Base-by-base conservation (phyloP, 2,797 vertebrate species). In the Sebastes matsubarae region DNA sequence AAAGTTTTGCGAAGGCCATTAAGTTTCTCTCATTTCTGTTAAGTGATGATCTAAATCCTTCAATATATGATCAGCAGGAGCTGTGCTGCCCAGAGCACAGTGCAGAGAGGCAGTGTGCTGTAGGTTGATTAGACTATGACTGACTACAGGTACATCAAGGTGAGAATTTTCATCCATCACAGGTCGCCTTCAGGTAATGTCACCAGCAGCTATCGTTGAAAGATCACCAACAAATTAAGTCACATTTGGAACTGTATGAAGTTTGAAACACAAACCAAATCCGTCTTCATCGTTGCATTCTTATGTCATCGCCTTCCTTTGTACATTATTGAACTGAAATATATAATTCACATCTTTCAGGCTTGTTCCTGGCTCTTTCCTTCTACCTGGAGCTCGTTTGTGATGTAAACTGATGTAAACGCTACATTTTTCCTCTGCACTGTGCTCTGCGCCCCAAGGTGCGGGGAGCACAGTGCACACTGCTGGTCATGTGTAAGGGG, bases 1-100 rank as follows among this genome's bases (percentile, higher is more conserved):
- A 9, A 80, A 68, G 29, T 68, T 81, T 68, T 27, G 16, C 55
- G 9, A 72, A 69, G 72, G 29, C 72, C n/a, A 25, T 30, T 32
- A 76, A 79, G 71, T 66, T 67, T 8, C 25, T 59, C 30, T 54
- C 30, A 29, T 67, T 20, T 65, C 50, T 58, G 57, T 67, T 18
- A 30, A 58, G 63, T 18, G 13, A 65, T 14, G 29, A 60, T 75
- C 61, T 61, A 42, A 73, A 0, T 14, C 46, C 34, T 3, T 14
- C 11, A 0, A 27, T 18, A 30, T 30, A 29, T 0, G 20, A 54
- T 36, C 12, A 67, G 55, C 4, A 20, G 46, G 27, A 72, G 14
- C 30, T n/a, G 55, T 30, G 65, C 29, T 20, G 22, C 16, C 25
- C 38, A 36, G 54, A 79, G 61, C 24, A 25, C 52, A 76, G 61